Conservation (phyloP, 2,888 invertebrate species). For the Microplitis deprimator region DNA sequence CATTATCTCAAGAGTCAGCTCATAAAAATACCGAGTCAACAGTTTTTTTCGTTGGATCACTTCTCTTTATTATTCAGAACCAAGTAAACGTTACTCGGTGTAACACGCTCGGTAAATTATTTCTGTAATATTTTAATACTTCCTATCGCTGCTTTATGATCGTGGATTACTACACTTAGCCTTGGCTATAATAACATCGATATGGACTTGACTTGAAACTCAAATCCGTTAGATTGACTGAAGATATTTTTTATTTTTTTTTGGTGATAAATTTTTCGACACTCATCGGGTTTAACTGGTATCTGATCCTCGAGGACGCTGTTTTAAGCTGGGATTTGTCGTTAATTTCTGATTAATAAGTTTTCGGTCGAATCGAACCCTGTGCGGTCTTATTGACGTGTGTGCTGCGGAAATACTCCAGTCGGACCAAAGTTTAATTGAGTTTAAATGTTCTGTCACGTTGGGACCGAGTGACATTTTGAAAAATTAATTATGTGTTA, state of each 20-base stretch:
- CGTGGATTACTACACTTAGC: neutral
- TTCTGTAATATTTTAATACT: neutral
- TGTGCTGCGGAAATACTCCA: too few species aligned
- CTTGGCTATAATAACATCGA: neutral
- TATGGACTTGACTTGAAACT: neutral
- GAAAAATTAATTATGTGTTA: too few species aligned
- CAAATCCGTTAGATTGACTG: neutral
- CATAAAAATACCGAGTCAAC: constrained; percentile 1
- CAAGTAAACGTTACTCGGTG: neutral
- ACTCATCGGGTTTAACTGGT: neutral
- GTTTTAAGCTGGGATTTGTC: neutral
- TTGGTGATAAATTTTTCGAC: neutral
- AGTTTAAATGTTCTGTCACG: too few species aligned
- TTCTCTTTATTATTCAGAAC: neutral
- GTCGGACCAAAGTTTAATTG: too few species aligned
- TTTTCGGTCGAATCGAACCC: neutral
- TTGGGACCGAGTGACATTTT: too few species aligned
- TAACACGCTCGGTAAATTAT: neutral
- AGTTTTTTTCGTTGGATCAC: neutral
- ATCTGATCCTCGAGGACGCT: too few species aligned
- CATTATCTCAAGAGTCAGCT: constrained; percentile 9
- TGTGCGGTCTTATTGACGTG: too few species aligned
- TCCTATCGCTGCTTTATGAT: neutral
- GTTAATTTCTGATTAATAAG: neutral
- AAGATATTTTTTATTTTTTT: neutral